These are phyloP conservation scores for Pogoniulus pusillus DNA, from an alignment of 2,797 vertebrate species.

Conservation along the genomic window DNA sequence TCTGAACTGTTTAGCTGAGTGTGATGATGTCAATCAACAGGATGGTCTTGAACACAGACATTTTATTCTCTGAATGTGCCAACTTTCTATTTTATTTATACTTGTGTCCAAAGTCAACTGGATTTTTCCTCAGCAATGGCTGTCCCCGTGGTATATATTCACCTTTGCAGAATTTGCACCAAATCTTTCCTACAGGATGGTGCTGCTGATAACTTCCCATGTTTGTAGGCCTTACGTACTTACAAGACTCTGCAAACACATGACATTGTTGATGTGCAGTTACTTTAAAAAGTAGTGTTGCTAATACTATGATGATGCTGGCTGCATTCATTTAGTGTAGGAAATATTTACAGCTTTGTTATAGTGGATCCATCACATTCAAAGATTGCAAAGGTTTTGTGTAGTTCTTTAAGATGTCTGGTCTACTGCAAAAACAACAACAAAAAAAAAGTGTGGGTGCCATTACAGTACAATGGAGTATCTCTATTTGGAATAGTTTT, in stretches of 20 bases:
- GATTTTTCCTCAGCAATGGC: slow-evolving; percentile 70
- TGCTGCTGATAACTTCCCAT: slow-evolving; percentile 77
- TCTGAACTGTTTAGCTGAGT: slow-evolving; percentile 43
- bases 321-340: slow-evolving; percentile 80
- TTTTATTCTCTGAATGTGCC: slow-evolving; percentile 80
- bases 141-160: slow-evolving; percentile 75
- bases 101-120: slow-evolving; percentile 52
- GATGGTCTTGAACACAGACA: slow-evolving; percentile 62
- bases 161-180: slow-evolving; percentile 80
- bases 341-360: slow-evolving; percentile 76
- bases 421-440: slow-evolving; percentile 69
- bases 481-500: slow-evolving; percentile 70
- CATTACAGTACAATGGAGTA: slow-evolving; percentile 72
- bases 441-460: slow-evolving; percentile 65
- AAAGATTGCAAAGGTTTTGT: slow-evolving; percentile 69
- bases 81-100: slow-evolving; percentile 72
- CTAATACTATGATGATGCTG: slow-evolving; percentile 74
- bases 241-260: slow-evolving; percentile 73
- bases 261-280: slow-evolving; percentile 75
- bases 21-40: slow-evolving; percentile 53
- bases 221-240: slow-evolving; percentile 64
- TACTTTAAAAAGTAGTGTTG: slow-evolving; percentile 76
- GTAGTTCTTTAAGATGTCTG: slow-evolving; percentile 76
- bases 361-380: slow-evolving; percentile 75
- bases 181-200: slow-evolving; percentile 69